Evolutionary conservation across 2,888 invertebrate genomes (phyloP), one percentile per base, ranked within the genome.

Genomic region (Pedicia rivosa): DNA sequence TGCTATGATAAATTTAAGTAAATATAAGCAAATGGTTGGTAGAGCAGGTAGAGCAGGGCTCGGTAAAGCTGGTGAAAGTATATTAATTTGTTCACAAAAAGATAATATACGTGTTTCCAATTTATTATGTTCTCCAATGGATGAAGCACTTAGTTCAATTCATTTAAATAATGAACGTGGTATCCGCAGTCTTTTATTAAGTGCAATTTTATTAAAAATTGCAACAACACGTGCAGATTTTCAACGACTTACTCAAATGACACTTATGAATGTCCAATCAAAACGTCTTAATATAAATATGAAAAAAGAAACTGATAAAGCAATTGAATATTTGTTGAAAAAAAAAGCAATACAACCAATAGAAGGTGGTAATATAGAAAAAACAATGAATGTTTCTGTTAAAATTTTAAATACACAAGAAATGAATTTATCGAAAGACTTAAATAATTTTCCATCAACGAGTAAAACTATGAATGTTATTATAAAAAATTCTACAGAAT

Each of bases 1-100:
- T 25, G 69, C 72, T 14, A 76, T 81, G 51, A 63, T 95, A 41
- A 72, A 74, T 35, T 65, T 80, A 16, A 78, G 78, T 44, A 72
- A 74, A 44, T 97, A 97, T 60, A 81, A 90, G 43, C 97, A 97
- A 70, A 97, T 97, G 95, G 74, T 76, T 37, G 95, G 95, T 2
- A 66, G 95, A 36, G 95, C 95, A 5, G 95, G 95, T 1, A 69
- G 95, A 41, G 84, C 92, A 2, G 94, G 94, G 2, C 67, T 87
- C 45, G 80, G 81, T 22, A 69, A 74, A 36, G 65, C 70, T 7
- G 90, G 78, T 46, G 92, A 94, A 53, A 90, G 91, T 54, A 80
- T 91, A 53, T 63, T 91, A n/a, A 74, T 94, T 26, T 76, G 80
- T 47, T 66, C 70, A 37, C 58, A 58, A 19, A 56, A 59, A 22